Evolutionary conservation across 2,797 vertebrate genomes (phyloP).

Genomic region (Gambelia wislizenii): DNA sequence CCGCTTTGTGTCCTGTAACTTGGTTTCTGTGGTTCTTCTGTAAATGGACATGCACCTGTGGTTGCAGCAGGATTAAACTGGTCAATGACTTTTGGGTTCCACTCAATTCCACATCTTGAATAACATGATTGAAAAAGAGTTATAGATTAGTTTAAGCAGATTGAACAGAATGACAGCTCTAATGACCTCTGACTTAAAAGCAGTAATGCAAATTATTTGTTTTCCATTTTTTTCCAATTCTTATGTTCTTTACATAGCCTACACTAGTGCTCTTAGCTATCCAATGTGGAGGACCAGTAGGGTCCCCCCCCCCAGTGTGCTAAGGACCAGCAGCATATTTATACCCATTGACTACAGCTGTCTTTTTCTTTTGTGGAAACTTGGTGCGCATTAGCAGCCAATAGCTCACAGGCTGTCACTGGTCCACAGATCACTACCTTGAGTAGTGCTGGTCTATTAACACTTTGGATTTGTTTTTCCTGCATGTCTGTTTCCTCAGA

Average conservation of each 20-base stretch:
- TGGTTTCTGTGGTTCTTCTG: slow-evolving; percentile 2
- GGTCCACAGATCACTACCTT: too few relatives aligned
- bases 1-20: background rate
- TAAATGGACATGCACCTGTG: background rate
- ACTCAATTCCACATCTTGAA: background rate
- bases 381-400: too few relatives aligned
- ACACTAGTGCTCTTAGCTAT: too few relatives aligned
- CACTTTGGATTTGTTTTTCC: background rate
- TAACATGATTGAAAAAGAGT: background rate
- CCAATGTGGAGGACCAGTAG: too few relatives aligned
- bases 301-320: too few relatives aligned
- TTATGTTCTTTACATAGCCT: background rate
- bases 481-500: background rate
- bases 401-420: too few relatives aligned
- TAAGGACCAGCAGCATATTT: too few relatives aligned
- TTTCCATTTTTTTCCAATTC: background rate
- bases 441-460: background rate
- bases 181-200: background rate
- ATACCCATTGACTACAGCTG: too few relatives aligned
- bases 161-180: background rate
- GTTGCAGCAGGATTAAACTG: background rate
- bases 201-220: background rate
- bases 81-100: background rate
- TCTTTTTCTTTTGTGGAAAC: too few relatives aligned
- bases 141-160: background rate